Percentiles rank a stretch among this genome's conserved stretches.
Conservation (phyloP, 2,113 vertebrate genomes). For the Zapornia atra region DNA sequence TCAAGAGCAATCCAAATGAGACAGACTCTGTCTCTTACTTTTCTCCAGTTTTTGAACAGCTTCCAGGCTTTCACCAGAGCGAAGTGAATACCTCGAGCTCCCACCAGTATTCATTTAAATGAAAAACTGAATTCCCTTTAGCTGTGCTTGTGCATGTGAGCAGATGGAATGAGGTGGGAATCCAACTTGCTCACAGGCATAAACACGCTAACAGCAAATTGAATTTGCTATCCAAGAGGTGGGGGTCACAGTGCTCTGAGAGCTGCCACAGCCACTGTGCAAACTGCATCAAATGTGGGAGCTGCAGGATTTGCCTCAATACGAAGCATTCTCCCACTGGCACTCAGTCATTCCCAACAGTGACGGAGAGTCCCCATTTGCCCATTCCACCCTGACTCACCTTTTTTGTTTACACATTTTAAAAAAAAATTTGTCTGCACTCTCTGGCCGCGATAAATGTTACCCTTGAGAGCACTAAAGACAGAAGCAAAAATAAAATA, state of each 20-base stretch:
- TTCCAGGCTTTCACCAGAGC: conserved; percentile 1
- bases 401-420: neutral
- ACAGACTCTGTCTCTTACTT: conserved; percentile 3
- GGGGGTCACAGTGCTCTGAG: neutral
- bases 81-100: neutral
- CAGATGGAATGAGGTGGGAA: conserved; percentile 43
- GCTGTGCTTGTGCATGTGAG: conserved; percentile 7
- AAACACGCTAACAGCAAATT: conserved; percentile 28
- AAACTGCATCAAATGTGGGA: neutral
- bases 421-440: neutral
- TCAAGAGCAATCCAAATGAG: conserved; percentile 22
- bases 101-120: conserved; percentile 28
- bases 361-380: accelerated
- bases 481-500: neutral
- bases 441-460: neutral
- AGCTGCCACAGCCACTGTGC: neutral
- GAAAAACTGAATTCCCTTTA: conserved; percentile 13
- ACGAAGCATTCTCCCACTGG: neutral
- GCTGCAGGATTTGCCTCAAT: neutral
- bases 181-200: conserved; percentile 5
- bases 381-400: accelerated
- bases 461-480: neutral
- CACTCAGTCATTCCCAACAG: neutral
- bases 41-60: neutral
- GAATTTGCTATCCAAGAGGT: neutral